Percentiles rank a stretch among this genome's conserved stretches.
Evolutionary conservation across 2,113 vertebrate genomes (phyloP).

Genomic region (Neolamprologus sp.): DNA sequence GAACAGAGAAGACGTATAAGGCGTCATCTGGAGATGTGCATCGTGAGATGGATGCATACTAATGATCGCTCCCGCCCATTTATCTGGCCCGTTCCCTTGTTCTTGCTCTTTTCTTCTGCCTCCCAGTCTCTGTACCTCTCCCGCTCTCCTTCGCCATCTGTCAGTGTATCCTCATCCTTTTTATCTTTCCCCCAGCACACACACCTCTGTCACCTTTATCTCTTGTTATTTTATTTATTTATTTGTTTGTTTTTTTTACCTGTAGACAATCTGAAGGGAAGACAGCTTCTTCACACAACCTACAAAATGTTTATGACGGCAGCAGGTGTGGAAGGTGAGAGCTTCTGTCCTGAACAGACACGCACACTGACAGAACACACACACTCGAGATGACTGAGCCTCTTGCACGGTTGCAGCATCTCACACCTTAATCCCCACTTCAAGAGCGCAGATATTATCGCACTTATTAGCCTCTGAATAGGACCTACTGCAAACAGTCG

Average conservation of each 20-base stretch:
- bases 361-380: neutral
- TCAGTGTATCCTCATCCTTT: conserved; percentile 40
- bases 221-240: conserved; percentile 2
- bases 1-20: neutral
- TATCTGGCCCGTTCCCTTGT: conserved; percentile 17
- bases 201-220: neutral
- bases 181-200: conserved; percentile 24
- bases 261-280: conserved; percentile 82
- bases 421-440: conserved; percentile 51
- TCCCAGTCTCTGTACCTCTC: neutral
- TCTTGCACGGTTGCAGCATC: conserved; percentile 9
- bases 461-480: conserved; percentile 47
- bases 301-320: conserved; percentile 95
- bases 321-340: conserved; percentile 85
- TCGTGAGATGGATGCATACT: conserved; percentile 35
- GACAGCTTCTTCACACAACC: conserved; percentile 87
- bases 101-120: neutral
- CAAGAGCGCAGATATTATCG: conserved; percentile 42
- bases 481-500: conserved; percentile 25
- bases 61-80: neutral
- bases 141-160: conserved; percentile 40
- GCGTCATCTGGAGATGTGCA: neutral
- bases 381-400: conserved; percentile 1
- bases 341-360: conserved; percentile 2
- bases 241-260: neutral